Percentiles rank a stretch among this genome's conserved stretches.
phyloP scores from a whole-genome alignment of 2,797 vertebrate species.

The Naso thynnoides region DNA sequence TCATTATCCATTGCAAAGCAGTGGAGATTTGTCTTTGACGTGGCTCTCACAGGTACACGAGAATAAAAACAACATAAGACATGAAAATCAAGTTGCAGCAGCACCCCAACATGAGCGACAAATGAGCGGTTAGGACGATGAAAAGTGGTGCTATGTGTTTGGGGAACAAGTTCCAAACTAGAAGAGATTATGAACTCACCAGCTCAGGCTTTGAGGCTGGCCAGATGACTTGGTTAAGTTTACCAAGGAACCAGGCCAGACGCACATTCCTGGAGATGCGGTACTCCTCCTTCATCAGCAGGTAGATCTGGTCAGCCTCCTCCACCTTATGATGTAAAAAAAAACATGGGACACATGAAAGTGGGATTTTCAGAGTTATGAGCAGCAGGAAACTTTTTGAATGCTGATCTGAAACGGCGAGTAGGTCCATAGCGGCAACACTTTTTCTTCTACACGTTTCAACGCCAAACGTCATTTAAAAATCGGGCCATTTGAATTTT shows the following conservation, averaged over 20 bases:
- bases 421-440: background rate
- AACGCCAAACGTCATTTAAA: background rate
- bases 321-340: constrained; percentile 86
- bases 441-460: background rate
- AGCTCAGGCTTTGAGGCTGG: constrained; percentile 88
- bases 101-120: too few species aligned
- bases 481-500: background rate
- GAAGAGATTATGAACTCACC: constrained; percentile 79
- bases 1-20: too few species aligned
- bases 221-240: constrained; percentile 92
- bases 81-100: too few species aligned
- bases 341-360: background rate
- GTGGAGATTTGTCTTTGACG: too few species aligned
- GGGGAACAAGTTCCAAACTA: too few species aligned
- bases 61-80: too few species aligned
- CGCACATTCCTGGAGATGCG: constrained; percentile 97
- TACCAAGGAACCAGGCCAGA: constrained; percentile 95
- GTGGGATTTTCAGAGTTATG: background rate
- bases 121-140: too few species aligned
- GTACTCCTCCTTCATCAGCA: constrained; percentile 97
- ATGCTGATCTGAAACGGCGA: background rate
- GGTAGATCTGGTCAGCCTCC: constrained; percentile 95
- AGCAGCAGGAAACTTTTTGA: background rate
- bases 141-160: too few species aligned
- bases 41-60: too few species aligned